A percentile compares a stretch with the other conserved stretches of the same genome.
phyloP scores from a whole-genome alignment of 2,888 invertebrate genomes.

The Apotomis turbidana region DNA sequence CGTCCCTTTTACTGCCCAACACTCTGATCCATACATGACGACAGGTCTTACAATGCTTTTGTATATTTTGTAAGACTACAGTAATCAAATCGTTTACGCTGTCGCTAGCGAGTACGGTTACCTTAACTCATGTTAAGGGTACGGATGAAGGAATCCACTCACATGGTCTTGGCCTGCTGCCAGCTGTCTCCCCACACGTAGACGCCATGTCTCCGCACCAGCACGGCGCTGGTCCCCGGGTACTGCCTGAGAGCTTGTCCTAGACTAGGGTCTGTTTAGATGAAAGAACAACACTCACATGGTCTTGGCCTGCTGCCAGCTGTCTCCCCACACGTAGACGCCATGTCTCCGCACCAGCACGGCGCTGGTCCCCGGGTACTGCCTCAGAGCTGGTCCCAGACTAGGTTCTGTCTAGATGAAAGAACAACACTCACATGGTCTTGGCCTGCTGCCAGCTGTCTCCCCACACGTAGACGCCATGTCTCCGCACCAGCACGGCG shows the following conservation, averaged over 20 bases:
- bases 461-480: slow-evolving; percentile 99
- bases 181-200: slow-evolving; percentile 99
- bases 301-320: slow-evolving; percentile 95
- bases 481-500: slow-evolving; percentile 95
- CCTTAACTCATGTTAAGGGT: no score
- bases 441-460: slow-evolving; percentile 97
- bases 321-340: slow-evolving; percentile 98
- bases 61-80: no score
- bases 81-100: no score
- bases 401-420: slow-evolving; percentile 56
- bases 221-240: slow-evolving; percentile 94
- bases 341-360: slow-evolving; percentile 97
- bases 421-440: slow-evolving; percentile 86
- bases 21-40: no score
- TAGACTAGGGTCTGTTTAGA: slow-evolving; percentile 77
- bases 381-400: slow-evolving; percentile 88
- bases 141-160: no score
- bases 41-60: no score
- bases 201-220: slow-evolving; percentile 97
- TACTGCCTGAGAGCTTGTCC: slow-evolving; percentile 89
- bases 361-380: slow-evolving; percentile 95
- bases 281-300: slow-evolving; percentile 48
- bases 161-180: slow-evolving; percentile 91
- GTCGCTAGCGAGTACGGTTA: no score
- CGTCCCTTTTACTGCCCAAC: no score